Base-by-base conservation (phyloP, 2,888 invertebrate species). In the Dicyrtomina minuta region DNA sequence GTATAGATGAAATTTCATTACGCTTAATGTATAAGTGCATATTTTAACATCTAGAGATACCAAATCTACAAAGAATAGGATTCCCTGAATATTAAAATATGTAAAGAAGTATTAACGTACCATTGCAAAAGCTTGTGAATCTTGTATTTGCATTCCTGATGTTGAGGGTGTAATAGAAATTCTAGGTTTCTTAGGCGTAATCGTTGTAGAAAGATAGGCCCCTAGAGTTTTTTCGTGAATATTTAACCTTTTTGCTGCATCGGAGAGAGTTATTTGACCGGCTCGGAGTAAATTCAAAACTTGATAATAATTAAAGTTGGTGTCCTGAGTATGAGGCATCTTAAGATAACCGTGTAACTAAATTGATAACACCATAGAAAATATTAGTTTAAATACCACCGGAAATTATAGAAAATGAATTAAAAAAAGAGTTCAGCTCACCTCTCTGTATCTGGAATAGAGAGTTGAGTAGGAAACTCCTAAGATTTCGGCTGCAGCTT, bases 381-480 rank as follows among this genome's bases (percentile, higher is more conserved):
- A 64, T 12, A n/a, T 17, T 6, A 61, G 43, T 20, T 60, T 33
- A 5, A 33, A 33, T 33, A 33, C 33, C 33, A n/a, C 33, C 3
- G 33, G 33, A 33, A 33, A 33, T 8, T 33, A 33, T 33, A 33
- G 20, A 27, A 53, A 27, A 49, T 15, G 10, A 46, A 64, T 22
- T 17, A 22, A 55, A 26, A 17, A 5, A 33, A 33, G 43, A 51
- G n/a, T n/a, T n/a, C n/a, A n/a, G n/a, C n/a, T 64, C 66, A 78
- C 92, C 82, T 94, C 93, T 5, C 93, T 84, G 81, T 94, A 94
- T 79, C 93, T 85, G 1, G 93, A 93, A 81, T 94, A 93, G 8
- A 94, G 85, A 0, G 93, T 93, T 5, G 93, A 93, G 83, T 94
- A 94, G 58, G 92, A 93, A 0, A 94, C 93, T 1, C 93, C 93